These are phyloP conservation scores for Myotis yumanensis DNA, from an alignment of 2,113 vertebrate genomes.

Conservation along the genomic window DNA sequence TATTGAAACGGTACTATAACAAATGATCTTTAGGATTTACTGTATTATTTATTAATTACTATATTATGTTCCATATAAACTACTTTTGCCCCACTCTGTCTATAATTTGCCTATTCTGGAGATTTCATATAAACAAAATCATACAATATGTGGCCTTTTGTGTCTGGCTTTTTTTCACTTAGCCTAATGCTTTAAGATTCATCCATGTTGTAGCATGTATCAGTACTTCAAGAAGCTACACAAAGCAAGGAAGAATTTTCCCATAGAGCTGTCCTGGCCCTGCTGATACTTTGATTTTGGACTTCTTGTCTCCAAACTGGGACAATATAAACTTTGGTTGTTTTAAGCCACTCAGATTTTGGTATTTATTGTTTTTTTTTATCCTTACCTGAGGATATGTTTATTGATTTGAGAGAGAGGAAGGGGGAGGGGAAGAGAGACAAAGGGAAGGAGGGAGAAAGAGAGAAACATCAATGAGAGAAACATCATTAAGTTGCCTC, in stretches of 20 bases:
- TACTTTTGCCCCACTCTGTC: not conserved
- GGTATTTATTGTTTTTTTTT: not conserved
- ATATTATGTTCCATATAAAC: no score
- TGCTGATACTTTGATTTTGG: not conserved
- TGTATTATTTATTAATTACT: not conserved
- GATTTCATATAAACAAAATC: no score
- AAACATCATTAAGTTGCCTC: not conserved
- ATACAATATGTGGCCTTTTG: no score
- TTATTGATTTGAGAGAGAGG: not conserved
- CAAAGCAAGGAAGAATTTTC: not conserved
- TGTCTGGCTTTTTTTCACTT: no score
- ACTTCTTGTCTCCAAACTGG: not conserved
- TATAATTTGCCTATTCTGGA: not conserved
- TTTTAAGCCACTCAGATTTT: not conserved
- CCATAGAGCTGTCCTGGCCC: not conserved
- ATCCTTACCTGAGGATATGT: not conserved
- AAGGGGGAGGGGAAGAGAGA: no score
- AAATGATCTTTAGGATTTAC: not conserved
- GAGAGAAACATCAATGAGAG: not conserved
- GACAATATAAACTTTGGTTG: not conserved
- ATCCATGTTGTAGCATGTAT: no score
- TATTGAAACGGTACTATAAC: not conserved
- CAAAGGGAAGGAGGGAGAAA: not conserved
- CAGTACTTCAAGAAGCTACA: not conserved
- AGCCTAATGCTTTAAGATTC: no score